Conservation (phyloP, 2,888 invertebrate genomes). For the Argyra leucocephala region DNA sequence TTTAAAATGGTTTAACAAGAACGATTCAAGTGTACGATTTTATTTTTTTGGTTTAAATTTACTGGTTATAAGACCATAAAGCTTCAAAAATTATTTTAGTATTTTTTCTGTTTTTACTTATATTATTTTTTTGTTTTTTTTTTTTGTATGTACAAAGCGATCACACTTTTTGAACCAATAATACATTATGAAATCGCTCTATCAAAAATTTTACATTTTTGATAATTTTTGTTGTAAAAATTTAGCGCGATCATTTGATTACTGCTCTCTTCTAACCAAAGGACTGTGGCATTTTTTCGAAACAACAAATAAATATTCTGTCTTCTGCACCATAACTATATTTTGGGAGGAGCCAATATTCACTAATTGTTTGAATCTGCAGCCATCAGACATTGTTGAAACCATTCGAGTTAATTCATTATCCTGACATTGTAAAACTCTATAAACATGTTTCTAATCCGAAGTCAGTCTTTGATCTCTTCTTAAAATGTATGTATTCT, state of each 20-base stretch:
- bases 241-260: slow-evolving; percentile 84
- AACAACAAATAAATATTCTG: slow-evolving; percentile 97
- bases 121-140: not conserved
- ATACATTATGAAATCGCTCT: not conserved
- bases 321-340: slow-evolving; percentile 84
- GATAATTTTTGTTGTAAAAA: slow-evolving; percentile 91
- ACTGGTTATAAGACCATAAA: not conserved
- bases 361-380: slow-evolving; percentile 97
- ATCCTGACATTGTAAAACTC: slow-evolving; percentile 97
- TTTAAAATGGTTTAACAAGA: too few species aligned
- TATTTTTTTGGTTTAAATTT: too few species aligned
- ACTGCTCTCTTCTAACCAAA: slow-evolving; percentile 69
- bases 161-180: not conserved
- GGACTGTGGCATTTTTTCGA: slow-evolving; percentile 85
- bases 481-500: slow-evolving; percentile 73
- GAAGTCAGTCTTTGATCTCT: slow-evolving; percentile 55
- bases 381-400: slow-evolving; percentile 99
- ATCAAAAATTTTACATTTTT: slow-evolving; percentile 62
- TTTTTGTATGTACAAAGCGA: not conserved
- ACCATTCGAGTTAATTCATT: slow-evolving; percentile 98
- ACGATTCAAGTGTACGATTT: too few species aligned
- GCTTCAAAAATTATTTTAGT: not conserved
- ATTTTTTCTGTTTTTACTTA: not conserved
- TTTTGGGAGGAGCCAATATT: slow-evolving; percentile 96
- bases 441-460: slow-evolving; percentile 87